Conservation (phyloP, 2,113 vertebrate species). For the Porphyrio hochstetteri region DNA sequence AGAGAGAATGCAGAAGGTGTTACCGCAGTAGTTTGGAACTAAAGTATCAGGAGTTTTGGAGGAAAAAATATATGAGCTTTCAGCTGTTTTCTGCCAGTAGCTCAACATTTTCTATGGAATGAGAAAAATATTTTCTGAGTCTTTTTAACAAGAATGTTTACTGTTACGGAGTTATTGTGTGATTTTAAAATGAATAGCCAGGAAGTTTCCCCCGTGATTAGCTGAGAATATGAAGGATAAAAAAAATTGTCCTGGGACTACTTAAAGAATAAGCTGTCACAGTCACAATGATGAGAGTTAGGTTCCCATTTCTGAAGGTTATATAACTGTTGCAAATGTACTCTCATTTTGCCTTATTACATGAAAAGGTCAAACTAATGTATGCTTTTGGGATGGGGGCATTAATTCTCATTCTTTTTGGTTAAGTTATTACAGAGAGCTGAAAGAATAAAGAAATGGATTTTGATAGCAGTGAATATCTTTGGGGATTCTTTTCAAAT, state of each 20-base stretch:
- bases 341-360: background rate
- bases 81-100: background rate
- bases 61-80: background rate
- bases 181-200: background rate
- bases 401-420: background rate
- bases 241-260: background rate
- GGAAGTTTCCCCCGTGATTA: background rate
- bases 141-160: background rate
- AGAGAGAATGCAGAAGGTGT: background rate
- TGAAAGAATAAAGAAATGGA: background rate
- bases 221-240: background rate
- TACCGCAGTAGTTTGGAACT: background rate
- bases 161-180: background rate
- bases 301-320: background rate
- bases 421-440: background rate
- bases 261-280: background rate
- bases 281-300: background rate
- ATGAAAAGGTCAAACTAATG: background rate
- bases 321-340: background rate
- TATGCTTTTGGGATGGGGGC: background rate
- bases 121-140: background rate
- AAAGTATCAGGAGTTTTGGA: background rate
- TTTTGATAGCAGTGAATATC: background rate
- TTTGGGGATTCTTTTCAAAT: slow-evolving; percentile 9
- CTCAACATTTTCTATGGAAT: background rate